phyloP scores from a whole-genome alignment of 2,888 invertebrate genomes.

The Polyommatus icarus region DNA sequence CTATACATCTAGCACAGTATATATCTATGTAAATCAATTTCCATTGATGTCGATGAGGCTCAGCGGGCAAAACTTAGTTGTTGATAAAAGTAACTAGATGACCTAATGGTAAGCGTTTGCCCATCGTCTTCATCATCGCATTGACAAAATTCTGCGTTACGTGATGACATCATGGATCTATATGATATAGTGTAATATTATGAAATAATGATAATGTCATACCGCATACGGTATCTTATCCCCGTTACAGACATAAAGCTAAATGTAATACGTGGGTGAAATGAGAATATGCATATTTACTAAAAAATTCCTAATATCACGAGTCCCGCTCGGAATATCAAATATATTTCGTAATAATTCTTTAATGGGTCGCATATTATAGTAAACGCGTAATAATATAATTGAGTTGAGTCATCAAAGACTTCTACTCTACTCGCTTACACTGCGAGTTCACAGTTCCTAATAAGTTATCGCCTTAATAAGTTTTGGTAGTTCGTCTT shows the following conservation, averaged over 20 bases:
- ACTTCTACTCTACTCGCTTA: too few relatives aligned
- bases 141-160: background rate
- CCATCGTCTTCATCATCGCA: too few relatives aligned
- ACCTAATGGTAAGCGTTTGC: too few relatives aligned
- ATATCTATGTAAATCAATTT: too few relatives aligned
- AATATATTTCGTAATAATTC: conserved; percentile 21
- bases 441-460: background rate
- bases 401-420: background rate
- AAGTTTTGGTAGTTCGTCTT: too few relatives aligned
- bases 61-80: too few relatives aligned
- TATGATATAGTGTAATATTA: background rate
- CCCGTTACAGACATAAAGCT: conserved; percentile 9
- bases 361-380: background rate
- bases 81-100: too few relatives aligned
- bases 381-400: background rate
- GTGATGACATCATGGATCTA: background rate
- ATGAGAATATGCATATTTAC: conserved; percentile 21
- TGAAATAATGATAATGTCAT: conserved; percentile 2
- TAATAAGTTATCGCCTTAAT: too few relatives aligned
- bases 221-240: background rate
- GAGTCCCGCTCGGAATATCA: background rate
- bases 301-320: conserved; percentile 25
- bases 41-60: too few relatives aligned
- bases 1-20: too few relatives aligned
- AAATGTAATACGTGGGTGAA: conserved; percentile 19